Percentiles rank a stretch among this genome's conserved stretches.
These are phyloP conservation scores for Brenthis hecate DNA, from an alignment of 2,888 invertebrate species.

Conservation along the genomic window DNA sequence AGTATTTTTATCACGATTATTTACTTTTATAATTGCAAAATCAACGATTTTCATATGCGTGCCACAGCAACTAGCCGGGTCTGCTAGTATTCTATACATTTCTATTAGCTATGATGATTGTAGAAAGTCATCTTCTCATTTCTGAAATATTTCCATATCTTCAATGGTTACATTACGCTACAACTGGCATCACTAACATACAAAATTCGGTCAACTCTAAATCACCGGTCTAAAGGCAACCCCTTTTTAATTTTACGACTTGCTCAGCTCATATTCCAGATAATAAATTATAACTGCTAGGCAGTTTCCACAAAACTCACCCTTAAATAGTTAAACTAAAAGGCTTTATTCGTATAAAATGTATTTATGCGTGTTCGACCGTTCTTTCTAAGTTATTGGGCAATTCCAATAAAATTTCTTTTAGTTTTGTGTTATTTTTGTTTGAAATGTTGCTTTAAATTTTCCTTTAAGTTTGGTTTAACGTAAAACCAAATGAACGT, in stretches of 20 bases:
- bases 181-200: neutral
- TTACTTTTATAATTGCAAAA: too few relatives aligned
- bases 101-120: too few relatives aligned
- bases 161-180: too few relatives aligned
- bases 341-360: slow-evolving; percentile 14
- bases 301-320: slow-evolving; percentile 1
- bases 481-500: neutral
- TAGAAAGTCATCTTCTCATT: too few relatives aligned
- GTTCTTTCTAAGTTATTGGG: slow-evolving; percentile 26
- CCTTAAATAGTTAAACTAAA: neutral
- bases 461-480: neutral
- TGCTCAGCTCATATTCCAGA: slow-evolving; percentile 11
- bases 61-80: too few relatives aligned
- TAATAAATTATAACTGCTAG: slow-evolving; percentile 23
- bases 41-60: too few relatives aligned
- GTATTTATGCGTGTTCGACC: slow-evolving; percentile 24
- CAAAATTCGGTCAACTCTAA: neutral
- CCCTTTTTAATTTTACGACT: slow-evolving; percentile 25
- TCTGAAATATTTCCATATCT: too few relatives aligned
- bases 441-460: neutral
- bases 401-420: slow-evolving; percentile 28
- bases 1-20: too few relatives aligned
- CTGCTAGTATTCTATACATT: too few relatives aligned
- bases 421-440: slow-evolving; percentile 23
- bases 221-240: neutral